A percentile compares a stretch with the other conserved stretches of the same genome.
Evolutionary conservation across 2,888 invertebrate genomes (phyloP).

Genomic region (Netelia fuscicornis): DNA sequence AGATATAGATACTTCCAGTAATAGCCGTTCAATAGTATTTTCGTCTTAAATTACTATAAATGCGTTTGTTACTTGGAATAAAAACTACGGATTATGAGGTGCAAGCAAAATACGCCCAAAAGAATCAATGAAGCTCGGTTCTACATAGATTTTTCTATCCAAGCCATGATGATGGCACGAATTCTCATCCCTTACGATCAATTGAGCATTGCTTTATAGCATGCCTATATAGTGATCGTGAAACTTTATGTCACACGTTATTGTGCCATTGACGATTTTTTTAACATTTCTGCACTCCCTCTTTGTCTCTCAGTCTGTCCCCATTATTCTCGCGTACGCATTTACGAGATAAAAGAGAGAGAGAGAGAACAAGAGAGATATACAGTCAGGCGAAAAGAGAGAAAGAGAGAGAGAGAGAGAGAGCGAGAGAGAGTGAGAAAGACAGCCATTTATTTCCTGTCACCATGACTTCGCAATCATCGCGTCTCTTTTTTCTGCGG

Average conservation of each 20-base stretch:
- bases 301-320: neutral
- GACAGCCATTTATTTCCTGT: neutral
- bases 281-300: neutral
- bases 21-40: neutral
- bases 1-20: too few relatives aligned
- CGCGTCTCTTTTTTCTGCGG: neutral
- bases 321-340: neutral
- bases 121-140: neutral
- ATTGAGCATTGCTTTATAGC: constrained; percentile 38
- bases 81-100: neutral
- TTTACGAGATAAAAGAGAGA: constrained; percentile 26
- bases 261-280: constrained; percentile 35
- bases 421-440: neutral
- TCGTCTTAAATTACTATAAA: neutral
- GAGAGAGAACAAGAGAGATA: neutral
- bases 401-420: neutral
- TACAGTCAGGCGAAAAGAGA: neutral
- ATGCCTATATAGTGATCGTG: constrained; percentile 32
- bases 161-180: neutral
- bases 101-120: neutral
- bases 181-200: constrained; percentile 30
- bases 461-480: neutral
- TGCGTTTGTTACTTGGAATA: too few relatives aligned
- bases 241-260: constrained; percentile 59
- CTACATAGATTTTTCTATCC: neutral